Conservation (phyloP, 1,140 invertebrate species). For the Cataglyphis hispanica region DNA sequence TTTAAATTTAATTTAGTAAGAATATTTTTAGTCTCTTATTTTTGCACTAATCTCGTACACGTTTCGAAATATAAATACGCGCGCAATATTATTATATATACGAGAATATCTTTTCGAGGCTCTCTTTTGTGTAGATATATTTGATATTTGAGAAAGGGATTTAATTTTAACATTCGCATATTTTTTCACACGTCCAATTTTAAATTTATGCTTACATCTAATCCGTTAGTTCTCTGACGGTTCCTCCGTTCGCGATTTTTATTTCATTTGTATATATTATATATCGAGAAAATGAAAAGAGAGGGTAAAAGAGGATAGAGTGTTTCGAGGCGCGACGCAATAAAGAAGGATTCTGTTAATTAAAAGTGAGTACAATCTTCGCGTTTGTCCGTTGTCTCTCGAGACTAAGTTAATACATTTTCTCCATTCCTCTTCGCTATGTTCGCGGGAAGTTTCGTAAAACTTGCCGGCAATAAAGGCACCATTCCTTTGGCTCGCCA, state of each 20-base stretch:
- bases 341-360: conserved; percentile 68
- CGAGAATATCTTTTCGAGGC: conserved; percentile 6
- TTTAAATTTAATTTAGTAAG: conserved; percentile 41
- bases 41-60: not conserved
- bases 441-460: conserved; percentile 67
- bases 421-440: conserved; percentile 12
- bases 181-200: not conserved
- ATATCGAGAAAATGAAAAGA: conserved; percentile 11
- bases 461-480: conserved; percentile 71
- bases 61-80: conserved; percentile 3
- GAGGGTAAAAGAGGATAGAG: not conserved
- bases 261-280: conserved; percentile 29
- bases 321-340: conserved; percentile 38
- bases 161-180: conserved; percentile 30
- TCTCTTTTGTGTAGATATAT: not conserved
- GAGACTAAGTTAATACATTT: conserved; percentile 63
- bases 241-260: not conserved
- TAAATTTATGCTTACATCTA: conserved; percentile 7
- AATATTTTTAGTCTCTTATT: conserved; percentile 3
- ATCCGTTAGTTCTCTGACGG: conserved; percentile 3
- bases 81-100: conserved; percentile 12
- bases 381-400: conserved; percentile 31
- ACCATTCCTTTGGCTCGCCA: conserved; percentile 57
- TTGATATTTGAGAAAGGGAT: not conserved
- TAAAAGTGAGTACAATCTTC: conserved; percentile 63